Evolutionary conservation across 2,888 invertebrate genomes (phyloP).

Genomic region (Erebia palarica): DNA sequence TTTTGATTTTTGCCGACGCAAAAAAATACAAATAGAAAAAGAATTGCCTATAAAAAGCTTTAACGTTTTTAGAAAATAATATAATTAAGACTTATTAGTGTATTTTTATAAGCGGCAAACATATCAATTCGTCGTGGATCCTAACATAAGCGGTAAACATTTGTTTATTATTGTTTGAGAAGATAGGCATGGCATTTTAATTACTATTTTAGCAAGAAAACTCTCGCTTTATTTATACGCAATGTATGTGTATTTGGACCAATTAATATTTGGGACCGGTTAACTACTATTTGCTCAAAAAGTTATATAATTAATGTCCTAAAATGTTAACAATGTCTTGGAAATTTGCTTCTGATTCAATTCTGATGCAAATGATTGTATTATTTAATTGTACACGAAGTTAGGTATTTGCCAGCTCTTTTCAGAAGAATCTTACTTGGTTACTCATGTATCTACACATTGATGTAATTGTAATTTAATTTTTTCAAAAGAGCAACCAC

Average conservation of each 20-base stretch:
- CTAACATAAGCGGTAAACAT: constrained; percentile 62
- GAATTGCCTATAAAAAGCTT: not conserved
- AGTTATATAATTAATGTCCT: too few species aligned
- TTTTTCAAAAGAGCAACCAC: too few species aligned
- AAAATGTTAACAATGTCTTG: too few species aligned
- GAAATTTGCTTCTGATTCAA: too few species aligned
- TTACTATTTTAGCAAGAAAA: not conserved
- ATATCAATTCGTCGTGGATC: constrained; percentile 62
- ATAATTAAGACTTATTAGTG: not conserved
- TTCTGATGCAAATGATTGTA: too few species aligned
- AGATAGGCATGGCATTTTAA: constrained; percentile 25
- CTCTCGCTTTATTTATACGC: too few species aligned
- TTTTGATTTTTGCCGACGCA: not conserved
- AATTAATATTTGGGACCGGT: not conserved
- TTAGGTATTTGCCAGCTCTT: too few species aligned
- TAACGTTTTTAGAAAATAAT: not conserved
- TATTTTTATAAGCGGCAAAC: constrained; percentile 23
- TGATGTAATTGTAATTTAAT: too few species aligned
- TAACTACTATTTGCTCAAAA: too few species aligned
- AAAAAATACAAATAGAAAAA: not conserved
- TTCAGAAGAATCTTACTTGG: too few species aligned
- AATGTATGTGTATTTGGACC: not conserved
- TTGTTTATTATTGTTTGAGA: constrained; percentile 44
- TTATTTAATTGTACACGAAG: too few species aligned
- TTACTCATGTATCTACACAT: too few species aligned